Evolutionary conservation across 2,113 vertebrate species (phyloP), one percentile per base, ranked within the genome.

Genomic region (Herpetotheres cachinnans): DNA sequence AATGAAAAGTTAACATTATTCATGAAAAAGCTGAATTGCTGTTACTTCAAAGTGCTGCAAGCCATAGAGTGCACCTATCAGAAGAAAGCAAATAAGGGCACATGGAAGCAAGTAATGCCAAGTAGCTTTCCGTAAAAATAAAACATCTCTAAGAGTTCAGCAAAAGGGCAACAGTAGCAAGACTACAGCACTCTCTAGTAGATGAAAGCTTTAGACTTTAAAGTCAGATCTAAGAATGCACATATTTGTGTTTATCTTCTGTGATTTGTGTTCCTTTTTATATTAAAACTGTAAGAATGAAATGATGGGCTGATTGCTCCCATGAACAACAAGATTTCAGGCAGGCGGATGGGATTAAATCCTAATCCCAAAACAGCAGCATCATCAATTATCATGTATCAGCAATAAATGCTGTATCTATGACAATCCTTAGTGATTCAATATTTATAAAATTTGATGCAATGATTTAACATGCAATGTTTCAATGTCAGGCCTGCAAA

Each of bases 121-220:
- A 87, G 78, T 10, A 26, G 24, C 16, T 90, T 96, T 46, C 72
- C 58, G 79, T 65, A 91, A 89, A 89, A 67, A 92, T 42, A 85
- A 94, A 93, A 63, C 21, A 61, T 54, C 21, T 54, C 47, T 47
- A 12, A 82, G 77, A 90, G 82, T 96, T 97, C 91, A 96, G 36
- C 29, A 6, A 94, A 96, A 95, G 72, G 91, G n/a, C 82, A 97
- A 76, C n/a, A 67, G n/a, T 54, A 82, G 89, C 47, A 90, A 66
- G 58, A 91, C 32, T 50, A 34, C 19, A 20, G 15, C 30, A 27
- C 7, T 82, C 16, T 80, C 62, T 74, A 47, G 54, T n/a, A 95
- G 91, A 93, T 25, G 11, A 74, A 55, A 76, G 27, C 27, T 42
- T 92, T 38, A 67, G 55, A 89, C 69, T 74, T 67, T 77, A 47